Base-by-base conservation (phyloP, 1,140 invertebrate genomes). In the Zaprionus vittiger region DNA sequence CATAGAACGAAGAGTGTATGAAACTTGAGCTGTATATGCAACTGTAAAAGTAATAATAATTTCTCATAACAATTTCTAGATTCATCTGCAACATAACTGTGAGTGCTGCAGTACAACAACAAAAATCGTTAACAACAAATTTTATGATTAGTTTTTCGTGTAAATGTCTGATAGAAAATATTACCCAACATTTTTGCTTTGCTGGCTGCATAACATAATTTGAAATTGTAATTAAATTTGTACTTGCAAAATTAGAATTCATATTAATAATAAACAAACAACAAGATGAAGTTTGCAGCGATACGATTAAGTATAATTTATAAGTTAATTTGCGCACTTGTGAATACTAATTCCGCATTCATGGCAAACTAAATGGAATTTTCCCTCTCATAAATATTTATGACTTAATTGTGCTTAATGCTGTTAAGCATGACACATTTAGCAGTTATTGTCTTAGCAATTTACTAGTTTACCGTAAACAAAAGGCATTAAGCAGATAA, bases 351-450 rank as follows among this genome's bases (percentile, higher is more conserved):
- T 49, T 49, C 7, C 17, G 17, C 20, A 49, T 22, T 49, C 47
- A 49, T 49, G 20, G 11, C 20, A 52, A 12, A 14, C 47, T 24
- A 22, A 52, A 52, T 24, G 47, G 20, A 22, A 24, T 52, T 52
- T 24, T 5, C 11, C 4, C 20, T 5, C n/a, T 24, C 47, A 52
- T 52, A 52, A 52, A 52, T 52, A 52, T 52, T 52, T 52, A 52
- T 52, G 11, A 52, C 47, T 52, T 52, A 52, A 52, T 52, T 52
- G 47, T 20, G 22, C 47, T 52, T 22, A 52, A 52, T 52, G 47
- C 47, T 22, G 20, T 52, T 24, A 52, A 20, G 47, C 9, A 22
- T 11, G 47, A 9, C 47, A 49, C 17, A 20, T 11, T 22, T 49
- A 12, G 47, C 47, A 49, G 20, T 47, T 5, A 47, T 52, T 52